These are phyloP conservation scores for Himalopsyche kuldschensis DNA, from an alignment of 2,888 invertebrate genomes.

Conservation along the genomic window DNA sequence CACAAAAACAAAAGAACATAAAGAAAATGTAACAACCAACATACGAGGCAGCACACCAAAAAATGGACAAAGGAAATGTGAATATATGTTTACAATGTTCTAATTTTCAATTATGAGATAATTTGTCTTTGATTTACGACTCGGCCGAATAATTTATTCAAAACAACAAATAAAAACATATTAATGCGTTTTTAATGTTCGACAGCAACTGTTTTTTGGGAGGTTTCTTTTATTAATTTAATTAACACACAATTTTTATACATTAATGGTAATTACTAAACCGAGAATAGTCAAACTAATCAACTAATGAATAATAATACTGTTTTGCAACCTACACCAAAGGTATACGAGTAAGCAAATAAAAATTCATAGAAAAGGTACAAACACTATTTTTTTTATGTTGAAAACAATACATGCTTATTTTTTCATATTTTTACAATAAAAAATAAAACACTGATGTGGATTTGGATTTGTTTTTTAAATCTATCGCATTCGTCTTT, in stretches of 20 bases:
- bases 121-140: constrained; percentile 6
- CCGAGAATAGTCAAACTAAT: not conserved
- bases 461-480: too few relatives aligned
- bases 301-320: not conserved
- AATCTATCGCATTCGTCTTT: too few relatives aligned
- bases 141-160: not conserved
- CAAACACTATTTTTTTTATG: too few relatives aligned
- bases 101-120: constrained; percentile 19
- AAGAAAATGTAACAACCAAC: not conserved
- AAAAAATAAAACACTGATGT: too few relatives aligned
- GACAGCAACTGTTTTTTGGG: not conserved
- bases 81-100: constrained; percentile 6
- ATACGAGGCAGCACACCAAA: not conserved
- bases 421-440: too few relatives aligned
- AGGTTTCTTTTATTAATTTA: not conserved
- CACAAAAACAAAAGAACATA: not conserved
- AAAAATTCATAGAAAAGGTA: too few relatives aligned
- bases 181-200: not conserved
- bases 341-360: too few relatives aligned
- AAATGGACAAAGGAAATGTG: not conserved
- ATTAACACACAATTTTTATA: not conserved
- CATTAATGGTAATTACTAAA: not conserved
- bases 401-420: too few relatives aligned
- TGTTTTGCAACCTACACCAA: too few relatives aligned
- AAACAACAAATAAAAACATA: not conserved